phyloP scores from a whole-genome alignment of 2,888 invertebrate species.

The Eristalinus sepulchralis region DNA sequence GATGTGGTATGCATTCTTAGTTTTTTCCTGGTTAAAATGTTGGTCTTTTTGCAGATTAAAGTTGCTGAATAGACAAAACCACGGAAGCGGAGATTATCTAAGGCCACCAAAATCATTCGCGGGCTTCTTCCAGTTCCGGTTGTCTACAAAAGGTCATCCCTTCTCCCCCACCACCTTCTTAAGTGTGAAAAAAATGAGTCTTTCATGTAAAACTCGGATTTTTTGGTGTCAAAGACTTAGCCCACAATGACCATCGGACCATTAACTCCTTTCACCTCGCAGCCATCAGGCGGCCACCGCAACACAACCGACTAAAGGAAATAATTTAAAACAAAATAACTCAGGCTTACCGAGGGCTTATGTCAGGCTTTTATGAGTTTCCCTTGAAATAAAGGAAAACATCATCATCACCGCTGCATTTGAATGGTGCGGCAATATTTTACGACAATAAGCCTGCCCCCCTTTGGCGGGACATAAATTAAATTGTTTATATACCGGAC shows the following conservation, averaged over 20 bases:
- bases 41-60: no score
- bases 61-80: no score
- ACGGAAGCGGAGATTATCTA: no score
- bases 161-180: neutral
- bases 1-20: no score
- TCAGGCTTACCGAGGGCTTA: conserved; percentile 19
- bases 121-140: neutral
- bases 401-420: conserved; percentile 16
- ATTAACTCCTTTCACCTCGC: neutral
- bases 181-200: neutral
- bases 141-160: neutral
- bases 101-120: no score
- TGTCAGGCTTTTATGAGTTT: conserved; percentile 20
- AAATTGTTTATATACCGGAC: conserved; percentile 30
- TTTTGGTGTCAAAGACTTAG: neutral
- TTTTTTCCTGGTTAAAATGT: no score
- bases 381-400: conserved; percentile 21
- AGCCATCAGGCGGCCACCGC: neutral
- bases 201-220: neutral
- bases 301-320: neutral
- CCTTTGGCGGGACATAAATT: conserved; percentile 14
- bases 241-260: neutral
- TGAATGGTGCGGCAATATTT: conserved; percentile 19
- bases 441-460: conserved; percentile 3
- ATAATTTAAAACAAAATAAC: conserved; percentile 1